Evolutionary conservation across 35 echinoderm and acorn worm species (phyloP).

Genomic region (Nesometra sesokonis): DNA sequence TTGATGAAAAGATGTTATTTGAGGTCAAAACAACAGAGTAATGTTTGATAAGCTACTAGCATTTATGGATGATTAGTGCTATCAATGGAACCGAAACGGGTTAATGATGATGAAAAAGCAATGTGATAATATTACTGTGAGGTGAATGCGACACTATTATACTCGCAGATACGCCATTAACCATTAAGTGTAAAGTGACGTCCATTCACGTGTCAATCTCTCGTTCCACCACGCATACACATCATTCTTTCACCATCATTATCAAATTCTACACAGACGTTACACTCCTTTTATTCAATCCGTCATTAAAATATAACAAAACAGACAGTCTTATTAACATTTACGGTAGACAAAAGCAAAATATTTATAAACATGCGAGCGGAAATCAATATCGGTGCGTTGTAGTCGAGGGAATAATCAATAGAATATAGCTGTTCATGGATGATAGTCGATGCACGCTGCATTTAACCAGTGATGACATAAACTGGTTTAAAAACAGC

Average conservation of each 20-base stretch:
- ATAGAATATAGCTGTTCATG: not conserved
- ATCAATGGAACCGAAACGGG: not conserved
- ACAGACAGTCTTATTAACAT: not conserved
- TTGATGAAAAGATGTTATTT: no score
- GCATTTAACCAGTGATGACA: not conserved
- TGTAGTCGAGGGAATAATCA: not conserved
- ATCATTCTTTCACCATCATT: no score
- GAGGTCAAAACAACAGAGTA: not conserved
- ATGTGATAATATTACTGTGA: not conserved
- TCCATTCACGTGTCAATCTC: no score
- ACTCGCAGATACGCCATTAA: not conserved
- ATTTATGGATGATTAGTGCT: not conserved
- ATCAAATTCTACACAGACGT: no score
- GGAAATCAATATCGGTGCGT: not conserved
- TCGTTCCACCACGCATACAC: no score
- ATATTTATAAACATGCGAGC: not conserved
- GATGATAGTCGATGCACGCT: not conserved
- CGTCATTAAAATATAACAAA: not conserved
- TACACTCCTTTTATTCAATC: no score
- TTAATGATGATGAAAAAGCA: not conserved
- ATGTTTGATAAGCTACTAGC: not conserved
- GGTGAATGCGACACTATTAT: not conserved
- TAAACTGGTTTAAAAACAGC: not conserved
- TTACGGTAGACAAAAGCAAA: not conserved
- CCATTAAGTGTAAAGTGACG: not conserved